Evolutionary conservation across 2,888 invertebrate genomes (phyloP).

Genomic region (Mimachlamys varia): DNA sequence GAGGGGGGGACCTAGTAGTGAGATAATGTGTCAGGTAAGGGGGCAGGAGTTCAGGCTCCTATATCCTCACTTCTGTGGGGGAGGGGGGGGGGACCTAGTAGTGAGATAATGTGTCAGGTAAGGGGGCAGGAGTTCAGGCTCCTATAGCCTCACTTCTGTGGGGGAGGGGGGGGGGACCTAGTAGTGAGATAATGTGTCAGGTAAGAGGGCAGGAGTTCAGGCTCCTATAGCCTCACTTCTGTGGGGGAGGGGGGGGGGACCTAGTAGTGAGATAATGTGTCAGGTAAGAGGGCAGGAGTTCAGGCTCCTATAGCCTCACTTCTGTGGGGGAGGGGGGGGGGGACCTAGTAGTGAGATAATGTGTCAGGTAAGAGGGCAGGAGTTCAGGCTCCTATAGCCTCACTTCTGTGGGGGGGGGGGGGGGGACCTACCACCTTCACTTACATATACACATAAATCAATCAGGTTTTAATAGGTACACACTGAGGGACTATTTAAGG

Average conservation of each 20-base stretch:
- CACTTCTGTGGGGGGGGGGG: not conserved
- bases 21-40: not conserved
- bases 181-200: not conserved
- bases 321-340: not conserved
- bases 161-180: not conserved
- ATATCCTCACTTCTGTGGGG: not conserved
- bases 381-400: not conserved
- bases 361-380: not conserved
- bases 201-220: not conserved
- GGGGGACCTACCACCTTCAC: not conserved
- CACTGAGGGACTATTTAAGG: not conserved
- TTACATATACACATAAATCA: not conserved
- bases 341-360: not conserved
- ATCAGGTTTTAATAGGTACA: not conserved
- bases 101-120: not conserved
- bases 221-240: not conserved
- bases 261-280: not conserved
- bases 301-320: not conserved
- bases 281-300: constrained; percentile 2
- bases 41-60: not conserved
- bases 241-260: not conserved
- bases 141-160: not conserved
- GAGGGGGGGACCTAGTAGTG: too few relatives aligned
- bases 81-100: not conserved
- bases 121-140: not conserved